Percentiles rank a stretch among this genome's conserved stretches.
phyloP scores from a whole-genome alignment of 1,140 invertebrate species.

The Drosophila arawakana region DNA sequence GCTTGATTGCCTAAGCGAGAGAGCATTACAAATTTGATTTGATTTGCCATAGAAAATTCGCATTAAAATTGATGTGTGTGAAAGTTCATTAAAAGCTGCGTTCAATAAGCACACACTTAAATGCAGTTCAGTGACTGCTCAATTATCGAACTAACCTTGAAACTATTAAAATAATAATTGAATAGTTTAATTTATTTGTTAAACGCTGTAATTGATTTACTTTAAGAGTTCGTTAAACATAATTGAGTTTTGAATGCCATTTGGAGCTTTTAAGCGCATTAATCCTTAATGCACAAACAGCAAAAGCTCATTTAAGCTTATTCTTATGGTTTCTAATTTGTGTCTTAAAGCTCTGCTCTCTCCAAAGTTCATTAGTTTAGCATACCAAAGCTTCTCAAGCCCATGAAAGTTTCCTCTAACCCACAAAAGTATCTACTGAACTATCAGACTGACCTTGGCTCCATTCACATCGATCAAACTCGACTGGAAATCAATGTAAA shows the following conservation, averaged over 20 bases:
- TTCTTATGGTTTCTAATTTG: no score
- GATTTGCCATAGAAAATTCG: not conserved
- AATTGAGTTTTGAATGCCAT: no score
- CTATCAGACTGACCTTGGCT: constrained; percentile 3
- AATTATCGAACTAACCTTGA: constrained; percentile 18
- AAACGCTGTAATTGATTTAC: no score
- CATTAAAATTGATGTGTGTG: not conserved
- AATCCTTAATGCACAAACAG: no score
- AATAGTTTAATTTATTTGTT: not conserved
- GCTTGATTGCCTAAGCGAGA: not conserved
- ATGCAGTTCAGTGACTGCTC: constrained; percentile 12
- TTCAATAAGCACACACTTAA: no score
- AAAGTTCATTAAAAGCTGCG: constrained; percentile 10
- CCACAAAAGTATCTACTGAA: not conserved
- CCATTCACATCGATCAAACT: constrained; percentile 7
- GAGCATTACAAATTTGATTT: constrained; percentile 3
- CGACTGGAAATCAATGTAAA: constrained; percentile 63
- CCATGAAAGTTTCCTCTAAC: no score
- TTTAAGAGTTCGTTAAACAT: no score
- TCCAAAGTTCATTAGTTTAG: no score
- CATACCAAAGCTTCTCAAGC: no score
- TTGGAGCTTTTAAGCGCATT: no score
- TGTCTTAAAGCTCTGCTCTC: no score
- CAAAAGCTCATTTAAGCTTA: no score
- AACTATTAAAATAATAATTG: constrained; percentile 5